Conservation (phyloP, 2,797 vertebrate species). For the Rhincodon typus region DNA sequence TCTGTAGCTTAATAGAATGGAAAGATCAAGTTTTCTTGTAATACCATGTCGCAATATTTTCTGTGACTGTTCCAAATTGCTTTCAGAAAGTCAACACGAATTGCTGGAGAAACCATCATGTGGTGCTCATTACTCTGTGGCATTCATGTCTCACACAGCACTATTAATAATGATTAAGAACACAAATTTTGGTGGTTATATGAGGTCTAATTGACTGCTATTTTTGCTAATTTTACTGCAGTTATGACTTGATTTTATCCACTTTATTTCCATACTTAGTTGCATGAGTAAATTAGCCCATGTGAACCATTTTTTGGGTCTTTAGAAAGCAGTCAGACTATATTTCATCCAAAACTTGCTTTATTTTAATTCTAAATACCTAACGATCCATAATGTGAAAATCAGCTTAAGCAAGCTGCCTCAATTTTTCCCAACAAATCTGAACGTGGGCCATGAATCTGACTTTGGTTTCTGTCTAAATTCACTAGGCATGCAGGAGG, state of each 20-base stretch:
- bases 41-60: neutral
- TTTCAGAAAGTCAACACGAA: neutral
- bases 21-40: neutral
- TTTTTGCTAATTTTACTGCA: neutral
- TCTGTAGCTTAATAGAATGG: neutral
- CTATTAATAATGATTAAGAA: neutral
- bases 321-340: neutral
- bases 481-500: neutral
- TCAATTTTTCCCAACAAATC: neutral
- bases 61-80: neutral
- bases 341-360: neutral
- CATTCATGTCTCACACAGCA: neutral
- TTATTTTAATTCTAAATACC: neutral
- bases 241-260: conserved; percentile 7
- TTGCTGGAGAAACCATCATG: neutral
- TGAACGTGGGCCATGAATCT: neutral
- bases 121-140: neutral
- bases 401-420: neutral
- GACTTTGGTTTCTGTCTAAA: neutral
- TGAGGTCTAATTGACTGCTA: neutral
- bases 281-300: neutral
- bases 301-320: neutral
- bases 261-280: neutral
- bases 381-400: neutral
- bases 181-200: neutral